These are phyloP conservation scores for Felis catus DNA, from an alignment of 2,113 vertebrate species.

Conservation along the genomic window DNA sequence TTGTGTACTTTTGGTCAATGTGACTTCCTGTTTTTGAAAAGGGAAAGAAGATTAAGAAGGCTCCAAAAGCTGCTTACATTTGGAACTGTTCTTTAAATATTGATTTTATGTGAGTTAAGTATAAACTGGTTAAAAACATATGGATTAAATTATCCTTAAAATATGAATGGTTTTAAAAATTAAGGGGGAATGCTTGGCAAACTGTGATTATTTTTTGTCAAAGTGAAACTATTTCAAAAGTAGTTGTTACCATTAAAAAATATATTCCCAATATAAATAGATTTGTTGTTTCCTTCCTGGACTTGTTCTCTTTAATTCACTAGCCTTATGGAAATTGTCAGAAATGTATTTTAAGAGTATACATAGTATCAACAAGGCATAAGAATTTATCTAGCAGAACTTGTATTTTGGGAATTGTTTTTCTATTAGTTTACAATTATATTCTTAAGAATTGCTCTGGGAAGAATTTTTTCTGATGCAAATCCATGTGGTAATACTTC, in stretches of 20 bases:
- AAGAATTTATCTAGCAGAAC: slow-evolving; percentile 43
- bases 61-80: slow-evolving; percentile 25
- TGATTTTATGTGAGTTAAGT: slow-evolving; percentile 60
- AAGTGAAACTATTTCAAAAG: slow-evolving; percentile 63
- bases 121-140: slow-evolving; percentile 61
- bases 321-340: not conserved
- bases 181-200: slow-evolving; percentile 44
- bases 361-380: slow-evolving; percentile 1
- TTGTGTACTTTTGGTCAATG: slow-evolving; percentile 37
- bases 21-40: slow-evolving; percentile 51
- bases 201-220: slow-evolving; percentile 40
- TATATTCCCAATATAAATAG: not conserved
- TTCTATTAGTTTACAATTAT: slow-evolving; percentile 48
- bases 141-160: slow-evolving; percentile 55
- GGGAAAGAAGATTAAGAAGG: slow-evolving; percentile 29
- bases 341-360: slow-evolving; percentile 42
- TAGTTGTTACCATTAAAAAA: slow-evolving; percentile 52
- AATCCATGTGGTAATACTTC: slow-evolving; percentile 38
- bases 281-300: not conserved
- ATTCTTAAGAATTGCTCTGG: slow-evolving; percentile 19
- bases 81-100: slow-evolving; percentile 43
- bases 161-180: slow-evolving; percentile 61
- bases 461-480: slow-evolving; percentile 29
- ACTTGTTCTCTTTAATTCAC: slow-evolving; percentile 20
- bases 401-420: not conserved